Evolutionary conservation across 2,113 vertebrate genomes (phyloP).

Genomic region (Ciconia maguari): DNA sequence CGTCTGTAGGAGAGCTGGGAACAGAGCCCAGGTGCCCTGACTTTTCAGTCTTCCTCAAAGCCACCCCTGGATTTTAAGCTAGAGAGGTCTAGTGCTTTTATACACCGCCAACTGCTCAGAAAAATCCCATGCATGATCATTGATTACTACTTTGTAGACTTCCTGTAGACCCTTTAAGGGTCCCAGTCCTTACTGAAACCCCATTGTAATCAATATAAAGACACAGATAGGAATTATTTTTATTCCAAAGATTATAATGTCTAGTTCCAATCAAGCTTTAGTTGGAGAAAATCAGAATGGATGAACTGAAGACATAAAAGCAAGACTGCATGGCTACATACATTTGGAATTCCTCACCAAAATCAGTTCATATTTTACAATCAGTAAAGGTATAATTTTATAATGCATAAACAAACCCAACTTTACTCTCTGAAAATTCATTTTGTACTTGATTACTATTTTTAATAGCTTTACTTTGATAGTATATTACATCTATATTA

Average conservation of each 20-base stretch:
- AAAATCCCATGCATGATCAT: background rate
- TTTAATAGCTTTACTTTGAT: background rate
- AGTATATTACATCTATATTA: background rate
- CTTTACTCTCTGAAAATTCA: background rate
- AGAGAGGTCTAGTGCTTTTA: background rate
- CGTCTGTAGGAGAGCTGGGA: background rate
- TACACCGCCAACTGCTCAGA: background rate
- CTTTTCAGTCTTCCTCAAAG: background rate
- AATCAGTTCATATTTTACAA: background rate
- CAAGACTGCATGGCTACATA: background rate
- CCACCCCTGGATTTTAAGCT: background rate
- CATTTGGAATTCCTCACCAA: background rate
- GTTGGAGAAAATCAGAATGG: background rate
- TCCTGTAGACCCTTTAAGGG: background rate
- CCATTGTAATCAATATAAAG: background rate
- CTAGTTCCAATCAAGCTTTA: background rate
- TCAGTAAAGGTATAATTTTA: background rate
- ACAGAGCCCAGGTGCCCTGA: background rate
- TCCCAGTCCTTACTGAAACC: background rate
- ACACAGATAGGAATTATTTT: background rate
- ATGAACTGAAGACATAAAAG: background rate
- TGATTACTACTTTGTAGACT: background rate
- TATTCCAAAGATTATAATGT: background rate
- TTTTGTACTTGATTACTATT: background rate
- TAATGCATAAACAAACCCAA: background rate